Conservation (phyloP, 2,113 vertebrate genomes). For the Dolichallabes microphthalmus region DNA sequence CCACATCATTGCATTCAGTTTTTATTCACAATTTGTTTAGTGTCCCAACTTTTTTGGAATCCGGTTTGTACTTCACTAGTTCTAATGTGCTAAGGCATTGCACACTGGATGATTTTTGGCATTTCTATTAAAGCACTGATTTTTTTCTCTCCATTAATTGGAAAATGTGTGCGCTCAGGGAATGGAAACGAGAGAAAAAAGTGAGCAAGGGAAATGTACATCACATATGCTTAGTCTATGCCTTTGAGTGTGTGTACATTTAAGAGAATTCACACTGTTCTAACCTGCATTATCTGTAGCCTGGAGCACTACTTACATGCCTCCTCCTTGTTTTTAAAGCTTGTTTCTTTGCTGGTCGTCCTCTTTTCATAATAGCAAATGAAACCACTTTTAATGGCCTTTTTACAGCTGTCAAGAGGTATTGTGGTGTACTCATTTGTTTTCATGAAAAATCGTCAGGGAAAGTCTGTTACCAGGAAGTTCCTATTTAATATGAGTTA, state of each 20-base stretch:
- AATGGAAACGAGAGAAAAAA: not conserved
- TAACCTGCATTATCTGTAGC: not conserved
- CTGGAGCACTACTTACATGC: not conserved
- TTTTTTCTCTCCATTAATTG: constrained; percentile 36
- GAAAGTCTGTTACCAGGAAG: not conserved
- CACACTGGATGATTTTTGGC: constrained; percentile 26
- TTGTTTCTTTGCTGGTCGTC: not conserved
- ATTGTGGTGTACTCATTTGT: not conserved
- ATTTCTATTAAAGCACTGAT: constrained; percentile 20
- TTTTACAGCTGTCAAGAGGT: not conserved
- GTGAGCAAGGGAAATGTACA: not conserved
- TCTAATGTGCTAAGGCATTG: constrained; percentile 33
- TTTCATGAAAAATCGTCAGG: not conserved
- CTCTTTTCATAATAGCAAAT: not conserved
- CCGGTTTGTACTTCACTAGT: constrained; percentile 35
- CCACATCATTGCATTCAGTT: too few relatives aligned
- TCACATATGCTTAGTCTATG: constrained; percentile 6
- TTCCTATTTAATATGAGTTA: not conserved
- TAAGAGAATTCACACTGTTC: not conserved
- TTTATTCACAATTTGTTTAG: too few relatives aligned
- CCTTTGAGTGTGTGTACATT: constrained; percentile 14
- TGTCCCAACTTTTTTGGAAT: too few relatives aligned
- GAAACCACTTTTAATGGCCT: not conserved
- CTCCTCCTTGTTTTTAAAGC: not conserved
- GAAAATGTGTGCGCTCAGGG: not conserved